Evolutionary conservation across 2,888 invertebrate species (phyloP), one percentile per base, ranked within the genome.

Genomic region (Taphrorychus bicolor): DNA sequence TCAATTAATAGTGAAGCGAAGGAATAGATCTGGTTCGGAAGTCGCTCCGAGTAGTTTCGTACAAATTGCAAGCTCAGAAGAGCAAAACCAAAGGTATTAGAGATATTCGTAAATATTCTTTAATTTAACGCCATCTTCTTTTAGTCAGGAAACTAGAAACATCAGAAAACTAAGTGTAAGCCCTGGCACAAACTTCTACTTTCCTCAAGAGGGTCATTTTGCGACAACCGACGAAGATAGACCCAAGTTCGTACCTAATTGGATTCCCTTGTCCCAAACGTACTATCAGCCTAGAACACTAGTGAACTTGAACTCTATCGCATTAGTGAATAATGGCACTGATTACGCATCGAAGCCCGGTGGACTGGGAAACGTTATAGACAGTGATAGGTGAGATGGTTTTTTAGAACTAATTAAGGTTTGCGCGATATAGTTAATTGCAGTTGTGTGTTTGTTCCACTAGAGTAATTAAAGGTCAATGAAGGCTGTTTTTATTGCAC

Each of bases 1-100:
- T 0, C 92, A 92, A 73, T 83, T 94, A 9, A 90, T 92, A 48
- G 91, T 92, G 3, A 91, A 91, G 80, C 87, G 89, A 76, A 85
- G 89, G 68, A 88, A 89, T 63, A 42, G 62, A 24, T 53, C 67
- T 14, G 62, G 11, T 16, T 5, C 11, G 2, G 14, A 9, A 3
- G 19, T 3, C 22, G 19, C 11, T 4, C 24, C 21, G 14, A 16
- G 24, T 5, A 51, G 42, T 11, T 59, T 49, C 18, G 40, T 32
- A 17, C 48, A 51, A 24, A 51, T 51, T 32, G 40, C 16, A 24
- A 59, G 21, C 19, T 60, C 60, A 17, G 21, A 48, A n/a, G 52
- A 24, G 9, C 23, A 14, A 32, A 22, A 21, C 19, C 14, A 45
- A 21, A 59, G 54, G 66, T 66, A 22, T 22, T 18, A 19, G 3